phyloP scores from a whole-genome alignment of 2,888 invertebrate species.

The Alviniconcha strummeri region DNA sequence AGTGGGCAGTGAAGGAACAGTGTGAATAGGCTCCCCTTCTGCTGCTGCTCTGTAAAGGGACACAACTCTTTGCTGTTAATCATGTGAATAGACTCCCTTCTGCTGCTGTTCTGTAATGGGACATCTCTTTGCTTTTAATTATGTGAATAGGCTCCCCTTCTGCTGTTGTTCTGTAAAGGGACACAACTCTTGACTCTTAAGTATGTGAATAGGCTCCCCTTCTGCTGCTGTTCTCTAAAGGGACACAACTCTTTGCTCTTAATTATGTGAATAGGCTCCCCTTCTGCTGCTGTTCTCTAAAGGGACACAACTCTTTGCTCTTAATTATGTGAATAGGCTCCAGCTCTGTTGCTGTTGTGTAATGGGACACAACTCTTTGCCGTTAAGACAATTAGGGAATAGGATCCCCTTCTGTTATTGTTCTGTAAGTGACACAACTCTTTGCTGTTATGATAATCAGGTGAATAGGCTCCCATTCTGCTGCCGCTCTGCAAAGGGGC shows the following conservation, averaged over 20 bases:
- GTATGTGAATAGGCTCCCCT: constrained; percentile 90
- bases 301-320: constrained; percentile 32
- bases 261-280: constrained; percentile 89
- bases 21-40: constrained; percentile 92
- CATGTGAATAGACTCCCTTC: constrained; percentile 89
- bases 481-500: constrained; percentile 74
- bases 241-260: not conserved
- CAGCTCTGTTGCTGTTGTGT: constrained; percentile 75
- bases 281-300: constrained; percentile 78
- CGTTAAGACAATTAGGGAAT: not conserved
- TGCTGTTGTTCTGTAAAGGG: constrained; percentile 82
- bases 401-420: constrained; percentile 50
- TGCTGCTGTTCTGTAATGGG: constrained; percentile 76
- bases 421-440: constrained; percentile 50
- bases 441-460: constrained; percentile 71
- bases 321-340: constrained; percentile 85
- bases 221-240: constrained; percentile 78
- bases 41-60: constrained; percentile 76
- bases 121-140: not conserved
- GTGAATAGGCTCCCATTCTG: constrained; percentile 93
- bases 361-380: not conserved
- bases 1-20: constrained; percentile 95
- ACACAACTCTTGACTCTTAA: constrained; percentile 75
- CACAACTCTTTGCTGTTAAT: not conserved
- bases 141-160: constrained; percentile 89